phyloP scores from a whole-genome alignment of 2,113 vertebrate genomes.

The Hippocampus barbouri region DNA sequence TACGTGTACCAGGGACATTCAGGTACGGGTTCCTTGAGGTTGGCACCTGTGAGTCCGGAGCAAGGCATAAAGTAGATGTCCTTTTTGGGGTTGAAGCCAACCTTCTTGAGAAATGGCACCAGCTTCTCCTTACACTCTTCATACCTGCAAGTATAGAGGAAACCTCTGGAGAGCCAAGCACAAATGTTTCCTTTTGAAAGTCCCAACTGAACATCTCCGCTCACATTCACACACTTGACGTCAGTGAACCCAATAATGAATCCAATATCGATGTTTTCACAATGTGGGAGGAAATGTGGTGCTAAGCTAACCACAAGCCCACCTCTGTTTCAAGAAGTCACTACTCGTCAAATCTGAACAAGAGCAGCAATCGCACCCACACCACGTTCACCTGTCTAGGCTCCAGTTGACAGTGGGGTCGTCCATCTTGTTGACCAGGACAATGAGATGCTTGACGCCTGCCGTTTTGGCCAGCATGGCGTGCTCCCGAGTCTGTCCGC shows the following conservation, averaged over 20 bases:
- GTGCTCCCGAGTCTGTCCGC: slow-evolving; percentile 96
- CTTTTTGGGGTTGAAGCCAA: slow-evolving; percentile 99
- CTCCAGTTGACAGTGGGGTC: slow-evolving; percentile 99
- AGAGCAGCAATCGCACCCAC: not conserved
- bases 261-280: too few species aligned
- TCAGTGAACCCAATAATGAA: too few species aligned
- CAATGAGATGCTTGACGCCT: slow-evolving; percentile 96
- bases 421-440: slow-evolving; percentile 99
- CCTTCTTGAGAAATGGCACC: slow-evolving; percentile 98
- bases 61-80: slow-evolving; percentile 99
- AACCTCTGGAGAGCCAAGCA: not conserved
- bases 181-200: not conserved
- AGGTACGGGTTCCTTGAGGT: slow-evolving; percentile 89
- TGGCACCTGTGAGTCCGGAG: slow-evolving; percentile 95
- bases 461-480: slow-evolving; percentile 99
- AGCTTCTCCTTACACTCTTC: slow-evolving; percentile 99
- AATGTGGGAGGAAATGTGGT: too few species aligned
- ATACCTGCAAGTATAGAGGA: slow-evolving; percentile 72
- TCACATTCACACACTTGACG: too few species aligned
- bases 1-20: slow-evolving; percentile 97
- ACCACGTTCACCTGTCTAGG: slow-evolving; percentile 81
- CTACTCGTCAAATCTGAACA: too few species aligned
- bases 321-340: not conserved
- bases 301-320: not conserved
- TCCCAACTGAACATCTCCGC: not conserved